These are phyloP conservation scores for Cinclus mexicanus DNA, from an alignment of 2,113 vertebrate species.

Conservation along the genomic window DNA sequence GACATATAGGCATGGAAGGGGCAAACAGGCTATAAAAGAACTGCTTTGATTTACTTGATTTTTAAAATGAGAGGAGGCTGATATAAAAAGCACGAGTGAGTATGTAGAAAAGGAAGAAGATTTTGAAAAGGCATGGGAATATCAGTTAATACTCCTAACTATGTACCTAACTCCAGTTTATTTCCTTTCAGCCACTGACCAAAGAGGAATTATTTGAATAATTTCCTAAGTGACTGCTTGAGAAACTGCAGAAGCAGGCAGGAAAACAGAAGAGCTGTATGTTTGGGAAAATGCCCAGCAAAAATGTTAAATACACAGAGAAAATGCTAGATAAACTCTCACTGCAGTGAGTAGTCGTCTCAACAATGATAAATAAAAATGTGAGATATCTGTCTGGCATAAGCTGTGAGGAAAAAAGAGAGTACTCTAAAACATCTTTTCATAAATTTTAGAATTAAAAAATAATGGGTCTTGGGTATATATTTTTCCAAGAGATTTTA, in stretches of 20 bases:
- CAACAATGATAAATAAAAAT: not conserved
- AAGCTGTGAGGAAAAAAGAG: not conserved
- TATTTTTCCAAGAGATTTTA: not conserved
- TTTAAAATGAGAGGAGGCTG: not conserved
- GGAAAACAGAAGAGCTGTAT: not conserved
- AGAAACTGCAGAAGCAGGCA: not conserved
- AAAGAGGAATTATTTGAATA: not conserved
- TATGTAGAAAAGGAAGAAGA: not conserved
- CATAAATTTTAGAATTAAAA: slow-evolving; percentile 27
- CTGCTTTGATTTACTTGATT: not conserved
- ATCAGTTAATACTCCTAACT: not conserved
- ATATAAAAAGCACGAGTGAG: not conserved
- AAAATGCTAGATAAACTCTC: not conserved
- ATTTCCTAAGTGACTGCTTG: not conserved
- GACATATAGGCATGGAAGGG: not conserved
- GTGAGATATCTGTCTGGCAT: not conserved
- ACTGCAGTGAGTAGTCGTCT: not conserved
- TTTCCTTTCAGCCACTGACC: not conserved
- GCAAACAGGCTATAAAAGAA: not conserved
- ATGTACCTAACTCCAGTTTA: not conserved
- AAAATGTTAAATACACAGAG: not conserved
- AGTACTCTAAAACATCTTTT: not conserved
- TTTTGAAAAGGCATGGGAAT: not conserved
- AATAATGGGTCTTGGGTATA: not conserved
- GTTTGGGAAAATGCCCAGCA: not conserved